Evolutionary conservation across 2,797 vertebrate genomes (phyloP), one percentile per base, ranked within the genome.

Genomic region (Eutrigla gurnardus): DNA sequence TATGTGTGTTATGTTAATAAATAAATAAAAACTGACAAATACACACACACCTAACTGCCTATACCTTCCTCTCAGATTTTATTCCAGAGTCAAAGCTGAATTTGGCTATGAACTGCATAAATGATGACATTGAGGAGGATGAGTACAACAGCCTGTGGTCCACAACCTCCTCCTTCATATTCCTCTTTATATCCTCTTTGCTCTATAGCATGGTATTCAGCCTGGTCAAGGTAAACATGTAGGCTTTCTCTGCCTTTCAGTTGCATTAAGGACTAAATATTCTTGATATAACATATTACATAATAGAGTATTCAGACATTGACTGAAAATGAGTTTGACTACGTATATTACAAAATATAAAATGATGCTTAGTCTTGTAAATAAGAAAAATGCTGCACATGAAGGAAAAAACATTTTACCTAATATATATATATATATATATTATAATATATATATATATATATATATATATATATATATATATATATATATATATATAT

Each of bases 91-190:
- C 46, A 55, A 65, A 73, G 0, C 5, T 8, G 53, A 47, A 0
- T 40, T n/a, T 50, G 49, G 15, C 25, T 62, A 11, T 66, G 40
- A 50, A 17, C 65, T 82, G 67, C 66, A 63, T 25, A 33, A 15
- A 78, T 1, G 61, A 47, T 43, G n/a, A 3, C 11, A 1, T 0
- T 72, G 80, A 77, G 39, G 88, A 87, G 6, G 91, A 92, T 35
- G 90, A 92, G 25, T 66, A 79, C 75, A 81, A 67, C 54, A 92
- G 88, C 77, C 71, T 91, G 70, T 93, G 90, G 90, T 90, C 83
- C 77, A 90, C 88, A 73, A 25, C 87, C 53, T 77, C 65, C 35
- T 84, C 83, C 54, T 91, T 89, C 80, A 85, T 92, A 74, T 85
- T 90, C 5, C 88, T 93, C 75, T 93, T 93, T 74, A 84, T 93